Evolutionary conservation across 2,113 vertebrate genomes (phyloP).

Genomic region (Eolophus roseicapilla): DNA sequence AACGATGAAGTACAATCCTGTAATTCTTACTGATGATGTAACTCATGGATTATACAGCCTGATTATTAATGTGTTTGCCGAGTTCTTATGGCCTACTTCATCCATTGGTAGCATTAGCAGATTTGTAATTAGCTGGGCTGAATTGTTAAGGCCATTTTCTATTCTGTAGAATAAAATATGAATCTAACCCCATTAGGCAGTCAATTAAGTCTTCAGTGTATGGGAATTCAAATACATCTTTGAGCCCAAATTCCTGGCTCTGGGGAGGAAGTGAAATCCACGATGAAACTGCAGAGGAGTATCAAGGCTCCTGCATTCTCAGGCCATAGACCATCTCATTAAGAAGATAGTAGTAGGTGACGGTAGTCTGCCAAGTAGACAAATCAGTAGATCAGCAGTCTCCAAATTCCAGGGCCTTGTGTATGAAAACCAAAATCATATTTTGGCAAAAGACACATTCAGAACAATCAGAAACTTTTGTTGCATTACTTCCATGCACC

Average conservation of each 20-base stretch:
- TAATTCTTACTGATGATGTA: neutral
- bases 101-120: neutral
- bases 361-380: neutral
- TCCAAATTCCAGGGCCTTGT: neutral
- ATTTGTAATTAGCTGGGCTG: neutral
- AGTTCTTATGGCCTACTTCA: neutral
- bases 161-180: neutral
- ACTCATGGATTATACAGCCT: neutral
- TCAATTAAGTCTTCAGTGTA: neutral
- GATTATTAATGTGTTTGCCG: neutral
- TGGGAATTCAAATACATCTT: neutral
- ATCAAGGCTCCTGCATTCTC: neutral
- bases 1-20: neutral
- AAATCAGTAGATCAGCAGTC: neutral
- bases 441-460: accelerated
- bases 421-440: neutral
- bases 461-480: neutral
- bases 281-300: neutral
- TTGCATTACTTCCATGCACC: neutral
- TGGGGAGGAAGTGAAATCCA: neutral
- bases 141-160: neutral
- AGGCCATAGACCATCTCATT: neutral
- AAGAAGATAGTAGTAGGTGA: neutral
- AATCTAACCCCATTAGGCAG: neutral
- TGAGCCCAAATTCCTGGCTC: neutral